phyloP scores from a whole-genome alignment of 2,888 invertebrate species.

The Microctonus aethiopoides region DNA sequence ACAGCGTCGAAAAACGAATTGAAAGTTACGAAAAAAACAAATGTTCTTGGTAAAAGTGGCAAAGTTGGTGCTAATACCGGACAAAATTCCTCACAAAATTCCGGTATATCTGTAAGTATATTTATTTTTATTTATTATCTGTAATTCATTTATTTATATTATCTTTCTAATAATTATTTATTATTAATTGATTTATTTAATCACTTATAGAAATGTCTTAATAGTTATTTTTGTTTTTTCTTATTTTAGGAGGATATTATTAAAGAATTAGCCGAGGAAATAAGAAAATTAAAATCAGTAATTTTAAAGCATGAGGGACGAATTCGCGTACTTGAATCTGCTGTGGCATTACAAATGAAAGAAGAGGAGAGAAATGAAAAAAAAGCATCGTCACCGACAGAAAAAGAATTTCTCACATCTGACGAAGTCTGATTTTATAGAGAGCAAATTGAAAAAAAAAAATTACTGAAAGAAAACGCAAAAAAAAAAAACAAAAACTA shows the following conservation, averaged over 20 bases:
- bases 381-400: slow-evolving; percentile 54
- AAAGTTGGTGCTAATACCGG: slow-evolving; percentile 57
- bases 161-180: background rate
- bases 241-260: slow-evolving; percentile 78
- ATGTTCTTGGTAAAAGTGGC: slow-evolving; percentile 80
- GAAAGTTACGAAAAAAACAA: slow-evolving; percentile 81
- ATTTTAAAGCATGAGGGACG: slow-evolving; percentile 93
- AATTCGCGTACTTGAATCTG: slow-evolving; percentile 81
- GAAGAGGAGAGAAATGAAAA: slow-evolving; percentile 65
- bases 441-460: slow-evolving; percentile 29
- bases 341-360: slow-evolving; percentile 67
- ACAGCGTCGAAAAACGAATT: slow-evolving; percentile 74
- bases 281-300: slow-evolving; percentile 91
- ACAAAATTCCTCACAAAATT: slow-evolving; percentile 41
- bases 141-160: background rate
- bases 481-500: slow-evolving; percentile 35
- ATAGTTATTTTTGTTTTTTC: background rate
- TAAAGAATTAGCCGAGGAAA: slow-evolving; percentile 88
- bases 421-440: slow-evolving; percentile 62
- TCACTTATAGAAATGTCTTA: too few species aligned
- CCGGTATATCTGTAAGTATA: slow-evolving; percentile 54
- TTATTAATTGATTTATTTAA: too few species aligned
- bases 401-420: slow-evolving; percentile 60
- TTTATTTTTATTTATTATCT: background rate
- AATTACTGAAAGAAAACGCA: background rate